Percentiles rank a stretch among this genome's conserved stretches.
These are phyloP conservation scores for Tursiops truncatus DNA, from an alignment of 2,113 vertebrate species.

Conservation along the genomic window DNA sequence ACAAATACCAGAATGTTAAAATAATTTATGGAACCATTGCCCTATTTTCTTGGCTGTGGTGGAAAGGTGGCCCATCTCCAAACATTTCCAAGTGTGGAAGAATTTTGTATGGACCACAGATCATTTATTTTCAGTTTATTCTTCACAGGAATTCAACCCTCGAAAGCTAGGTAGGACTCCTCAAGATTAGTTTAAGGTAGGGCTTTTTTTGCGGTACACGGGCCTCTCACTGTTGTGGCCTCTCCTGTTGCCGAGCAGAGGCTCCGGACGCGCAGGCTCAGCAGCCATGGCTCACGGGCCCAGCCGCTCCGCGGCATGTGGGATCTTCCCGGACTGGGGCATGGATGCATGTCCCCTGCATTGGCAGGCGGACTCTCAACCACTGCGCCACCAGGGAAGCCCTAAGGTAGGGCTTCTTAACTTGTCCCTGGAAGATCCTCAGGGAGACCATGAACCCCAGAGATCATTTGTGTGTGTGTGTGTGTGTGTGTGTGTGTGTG, in stretches of 20 bases:
- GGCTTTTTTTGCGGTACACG: background rate
- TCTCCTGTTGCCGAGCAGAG: too few species aligned
- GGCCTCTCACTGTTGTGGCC: too few species aligned
- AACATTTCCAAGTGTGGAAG: conserved; percentile 15
- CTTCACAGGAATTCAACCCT: background rate
- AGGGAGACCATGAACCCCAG: background rate
- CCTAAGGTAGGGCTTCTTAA: background rate
- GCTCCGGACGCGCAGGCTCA: too few species aligned
- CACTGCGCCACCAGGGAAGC: too few species aligned
- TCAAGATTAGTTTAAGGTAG: background rate
- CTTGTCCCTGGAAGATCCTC: background rate
- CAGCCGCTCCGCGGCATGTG: too few species aligned
- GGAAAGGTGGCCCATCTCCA: conserved; percentile 23
- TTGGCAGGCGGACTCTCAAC: too few species aligned
- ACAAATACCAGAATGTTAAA: background rate
- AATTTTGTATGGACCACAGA: conserved; percentile 33
- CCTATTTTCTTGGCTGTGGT: conserved; percentile 47
- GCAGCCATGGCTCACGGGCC: too few species aligned
- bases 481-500: background rate
- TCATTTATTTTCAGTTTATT: conserved; percentile 42
- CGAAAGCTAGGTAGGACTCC: background rate
- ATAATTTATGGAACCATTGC: conserved; percentile 28
- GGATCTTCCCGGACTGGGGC: too few species aligned
- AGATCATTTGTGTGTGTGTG: background rate
- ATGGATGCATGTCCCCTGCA: too few species aligned